phyloP scores from a whole-genome alignment of 2,888 invertebrate genomes.

The Busseola fusca region DNA sequence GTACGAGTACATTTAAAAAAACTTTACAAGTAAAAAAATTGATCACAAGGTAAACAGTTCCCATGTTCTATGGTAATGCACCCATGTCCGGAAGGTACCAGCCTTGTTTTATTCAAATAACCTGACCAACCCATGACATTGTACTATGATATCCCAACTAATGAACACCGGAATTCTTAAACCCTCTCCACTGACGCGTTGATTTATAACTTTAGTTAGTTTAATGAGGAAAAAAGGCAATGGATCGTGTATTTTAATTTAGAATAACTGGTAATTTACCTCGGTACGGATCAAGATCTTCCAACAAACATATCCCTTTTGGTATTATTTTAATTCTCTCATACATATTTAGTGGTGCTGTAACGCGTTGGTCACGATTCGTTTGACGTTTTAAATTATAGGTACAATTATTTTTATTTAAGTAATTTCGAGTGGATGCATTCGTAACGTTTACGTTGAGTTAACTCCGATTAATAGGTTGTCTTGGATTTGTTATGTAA shows the following conservation, averaged over 20 bases:
- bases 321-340: conserved; percentile 83
- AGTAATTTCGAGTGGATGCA: conserved; percentile 54
- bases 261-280: neutral
- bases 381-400: conserved; percentile 68
- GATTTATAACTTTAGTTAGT: neutral
- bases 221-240: conserved; percentile 9
- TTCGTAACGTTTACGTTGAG: conserved; percentile 46
- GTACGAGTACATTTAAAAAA: conserved; percentile 45
- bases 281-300: conserved; percentile 55
- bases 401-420: conserved; percentile 65
- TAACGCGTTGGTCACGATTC: conserved; percentile 76
- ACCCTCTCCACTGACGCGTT: conserved; percentile 30
- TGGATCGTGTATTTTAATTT: conserved; percentile 17
- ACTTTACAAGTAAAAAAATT: conserved; percentile 56
- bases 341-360: conserved; percentile 79
- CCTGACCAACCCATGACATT: conserved; percentile 73
- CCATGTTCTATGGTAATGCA: conserved; percentile 72
- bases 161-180: conserved; percentile 2
- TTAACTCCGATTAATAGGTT: conserved; percentile 59
- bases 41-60: conserved; percentile 60
- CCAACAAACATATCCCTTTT: conserved; percentile 58
- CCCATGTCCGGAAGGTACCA: conserved; percentile 72
- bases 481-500: conserved; percentile 50
- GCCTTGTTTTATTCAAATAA: conserved; percentile 78
- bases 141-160: conserved; percentile 44